Evolutionary conservation across 2,797 vertebrate species (phyloP).

Genomic region (Amphiprion clarkii): DNA sequence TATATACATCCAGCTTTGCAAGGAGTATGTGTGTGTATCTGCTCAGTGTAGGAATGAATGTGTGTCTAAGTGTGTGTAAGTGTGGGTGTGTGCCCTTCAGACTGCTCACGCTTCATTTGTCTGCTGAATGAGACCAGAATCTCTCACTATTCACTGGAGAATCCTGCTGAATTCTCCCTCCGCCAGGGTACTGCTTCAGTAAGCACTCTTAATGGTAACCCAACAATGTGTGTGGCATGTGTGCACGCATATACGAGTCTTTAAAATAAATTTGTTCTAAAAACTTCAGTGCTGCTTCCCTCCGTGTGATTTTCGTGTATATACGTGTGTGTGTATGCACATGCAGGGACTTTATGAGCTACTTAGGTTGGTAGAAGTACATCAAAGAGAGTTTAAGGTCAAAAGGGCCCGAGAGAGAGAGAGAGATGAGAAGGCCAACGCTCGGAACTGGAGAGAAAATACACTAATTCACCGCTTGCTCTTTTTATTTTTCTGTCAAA

Average conservation of each 20-base stretch:
- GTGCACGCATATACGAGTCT: conserved; percentile 27
- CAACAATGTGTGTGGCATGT: conserved; percentile 49
- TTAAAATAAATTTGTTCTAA: conserved; percentile 54
- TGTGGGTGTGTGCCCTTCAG: conserved; percentile 71
- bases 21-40: conserved; percentile 52
- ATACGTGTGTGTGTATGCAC: conserved; percentile 3
- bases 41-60: conserved; percentile 22
- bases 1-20: conserved; percentile 22
- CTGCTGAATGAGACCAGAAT: conserved; percentile 82
- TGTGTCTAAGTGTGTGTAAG: conserved; percentile 44
- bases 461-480: conserved; percentile 57
- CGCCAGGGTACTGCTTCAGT: conserved; percentile 71
- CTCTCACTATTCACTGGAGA: conserved; percentile 75
- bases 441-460: conserved; percentile 40
- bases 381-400: conserved; percentile 70
- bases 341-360: conserved; percentile 30
- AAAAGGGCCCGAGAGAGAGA: conserved; percentile 61
- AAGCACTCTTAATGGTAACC: conserved; percentile 75
- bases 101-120: conserved; percentile 80
- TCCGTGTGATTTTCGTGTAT: conserved; percentile 4
- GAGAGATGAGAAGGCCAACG: conserved; percentile 31
- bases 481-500: conserved; percentile 38
- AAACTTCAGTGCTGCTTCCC: conserved; percentile 33
- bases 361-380: conserved; percentile 45
- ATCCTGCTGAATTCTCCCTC: conserved; percentile 73